A percentile compares a stretch with the other conserved stretches of the same genome.
Evolutionary conservation across 30 jellyfish, hydroid and myxozoan genomes (phyloP).

Genomic region (Calvadosia cruxmelitensis): DNA sequence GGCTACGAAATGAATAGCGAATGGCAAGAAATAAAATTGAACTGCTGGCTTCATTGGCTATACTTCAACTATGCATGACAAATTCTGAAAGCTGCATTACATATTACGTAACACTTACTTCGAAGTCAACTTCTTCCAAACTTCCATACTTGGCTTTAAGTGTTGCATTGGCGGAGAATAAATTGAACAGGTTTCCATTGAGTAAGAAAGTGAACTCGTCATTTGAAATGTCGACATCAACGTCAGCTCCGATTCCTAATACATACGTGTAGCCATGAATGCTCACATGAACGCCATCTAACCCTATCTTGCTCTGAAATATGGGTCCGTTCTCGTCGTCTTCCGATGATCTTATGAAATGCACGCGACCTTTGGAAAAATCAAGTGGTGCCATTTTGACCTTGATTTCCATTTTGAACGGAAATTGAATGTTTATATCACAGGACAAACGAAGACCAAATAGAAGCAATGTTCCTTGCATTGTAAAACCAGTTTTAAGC

Average conservation of each 20-base stretch:
- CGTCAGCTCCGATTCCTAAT: conserved; percentile 74
- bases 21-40: too few species aligned
- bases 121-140: conserved; percentile 13
- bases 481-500: conserved; percentile 41
- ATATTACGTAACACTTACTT: neutral
- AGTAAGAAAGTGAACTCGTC: conserved; percentile 37
- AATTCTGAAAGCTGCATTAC: too few species aligned
- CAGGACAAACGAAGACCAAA: conserved; percentile 37
- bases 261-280: conserved; percentile 48
- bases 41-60: too few species aligned
- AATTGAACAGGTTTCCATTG: conserved; percentile 58
- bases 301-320: conserved; percentile 34
- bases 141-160: conserved; percentile 20
- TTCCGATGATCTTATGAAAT: conserved; percentile 27
- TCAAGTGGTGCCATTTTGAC: conserved; percentile 82
- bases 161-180: conserved; percentile 19
- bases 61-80: too few species aligned
- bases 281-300: conserved; percentile 32
- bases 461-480: conserved; percentile 56
- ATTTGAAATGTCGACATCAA: conserved; percentile 40
- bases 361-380: conserved; percentile 49
- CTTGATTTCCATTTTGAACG: conserved; percentile 11
- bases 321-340: conserved; percentile 86
- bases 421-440: conserved; percentile 27
- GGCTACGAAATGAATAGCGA: too few species aligned